Evolutionary conservation across 1,140 invertebrate genomes (phyloP), one percentile per base, ranked within the genome.

Genomic region (Drosophila nannoptera): DNA sequence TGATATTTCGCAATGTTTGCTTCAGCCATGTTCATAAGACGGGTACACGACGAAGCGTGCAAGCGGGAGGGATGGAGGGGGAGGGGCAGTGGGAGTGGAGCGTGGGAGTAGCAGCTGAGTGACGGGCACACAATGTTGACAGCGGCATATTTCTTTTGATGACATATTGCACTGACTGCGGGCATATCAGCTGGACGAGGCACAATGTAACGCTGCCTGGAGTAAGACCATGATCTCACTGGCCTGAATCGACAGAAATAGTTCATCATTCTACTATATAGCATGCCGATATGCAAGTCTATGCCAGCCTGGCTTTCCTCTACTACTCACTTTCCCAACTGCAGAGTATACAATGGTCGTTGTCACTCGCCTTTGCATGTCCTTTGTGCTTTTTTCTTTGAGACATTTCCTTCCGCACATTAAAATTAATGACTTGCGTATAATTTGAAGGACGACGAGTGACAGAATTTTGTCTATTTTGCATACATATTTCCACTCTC

Each of bases 391-490:
- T 40, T 40, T 40, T 40, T 32, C 7, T 16, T 55, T 50, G 32
- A 35, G 16, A 53, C 36, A 56, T 46, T 64, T 69, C 45, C 55
- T 32, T 31, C n/a, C 50, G n/a, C 40, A 53, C 63, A 83, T 75
- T 72, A 71, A 82, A 83, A 82, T 82, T 82, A 82, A 82, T 82
- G 80, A 78, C 64, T 76, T 72, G 64, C 75, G 64, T 48, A 62
- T 16, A 65, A 55, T 50, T 43, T 45, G 56, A 9, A 35, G 32
- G 29, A 35, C 45, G 5, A 35, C 7, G 40, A 50, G 55, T 55
- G 64, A 45, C 40, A 32, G 50, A 48, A 31, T 31, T 55, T 55
- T 40, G 38, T 32, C 38, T 43, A 42, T 56, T 61, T 60, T 9
- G 22, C 22, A 22, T 31, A 14, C 58, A 36, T 4, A 29, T 35